Conservation (phyloP, 2,797 vertebrate species). For the Rallus crepitans region DNA sequence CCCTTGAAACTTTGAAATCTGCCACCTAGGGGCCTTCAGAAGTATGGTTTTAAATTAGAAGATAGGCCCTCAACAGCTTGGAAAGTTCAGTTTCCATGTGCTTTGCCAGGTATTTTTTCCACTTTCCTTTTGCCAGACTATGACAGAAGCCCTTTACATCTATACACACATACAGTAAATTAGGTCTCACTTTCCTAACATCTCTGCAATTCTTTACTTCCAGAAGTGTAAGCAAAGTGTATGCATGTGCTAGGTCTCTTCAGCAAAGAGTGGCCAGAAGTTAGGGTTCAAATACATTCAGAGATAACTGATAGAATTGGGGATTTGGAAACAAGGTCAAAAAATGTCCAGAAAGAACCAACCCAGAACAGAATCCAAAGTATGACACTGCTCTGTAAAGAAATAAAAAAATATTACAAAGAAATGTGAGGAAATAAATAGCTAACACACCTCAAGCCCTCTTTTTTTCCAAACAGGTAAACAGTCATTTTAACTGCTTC, state of each 20-base stretch:
- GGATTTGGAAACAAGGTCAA: background rate
- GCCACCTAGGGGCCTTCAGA: background rate
- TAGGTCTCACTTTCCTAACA: background rate
- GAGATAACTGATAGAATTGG: background rate
- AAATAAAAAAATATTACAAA: background rate
- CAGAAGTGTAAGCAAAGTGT: background rate
- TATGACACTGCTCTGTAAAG: background rate
- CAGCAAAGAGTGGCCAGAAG: background rate
- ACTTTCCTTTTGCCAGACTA: background rate
- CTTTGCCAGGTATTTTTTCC: background rate
- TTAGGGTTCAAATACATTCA: background rate
- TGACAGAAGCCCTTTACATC: background rate
- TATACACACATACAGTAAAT: background rate
- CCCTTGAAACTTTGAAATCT: background rate
- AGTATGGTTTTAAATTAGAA: background rate
- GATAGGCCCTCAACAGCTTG: background rate
- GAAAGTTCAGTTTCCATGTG: background rate
- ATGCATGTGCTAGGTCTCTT: background rate
- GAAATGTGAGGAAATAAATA: background rate
- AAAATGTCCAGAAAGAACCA: background rate
- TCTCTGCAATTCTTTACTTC: background rate
- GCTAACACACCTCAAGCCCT: background rate
- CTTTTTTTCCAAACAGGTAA: background rate
- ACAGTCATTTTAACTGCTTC: background rate
- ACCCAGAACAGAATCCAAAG: background rate